Conservation (phyloP, 2,113 vertebrate species). For the Oryzias curvinotus region DNA sequence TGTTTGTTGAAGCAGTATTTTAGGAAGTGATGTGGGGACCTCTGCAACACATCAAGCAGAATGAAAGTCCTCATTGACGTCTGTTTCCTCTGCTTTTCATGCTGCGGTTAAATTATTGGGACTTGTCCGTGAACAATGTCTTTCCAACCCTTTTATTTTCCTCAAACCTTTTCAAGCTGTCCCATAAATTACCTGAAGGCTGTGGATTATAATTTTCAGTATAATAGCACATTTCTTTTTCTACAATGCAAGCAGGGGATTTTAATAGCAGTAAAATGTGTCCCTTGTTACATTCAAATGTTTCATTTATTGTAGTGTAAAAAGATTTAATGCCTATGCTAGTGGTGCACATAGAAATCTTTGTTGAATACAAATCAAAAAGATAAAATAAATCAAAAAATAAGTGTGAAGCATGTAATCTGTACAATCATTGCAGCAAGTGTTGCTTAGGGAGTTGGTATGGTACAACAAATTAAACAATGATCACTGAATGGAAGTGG, state of each 20-base stretch:
- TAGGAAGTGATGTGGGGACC: conserved; percentile 43
- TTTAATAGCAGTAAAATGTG: background rate
- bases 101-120: conserved; percentile 21
- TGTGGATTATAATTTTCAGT: background rate
- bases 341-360: too few relatives aligned
- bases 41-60: conserved; percentile 5
- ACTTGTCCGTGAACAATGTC: conserved; percentile 41
- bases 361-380: too few relatives aligned
- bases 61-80: conserved; percentile 34
- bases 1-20: conserved; percentile 52
- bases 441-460: too few relatives aligned
- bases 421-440: too few relatives aligned
- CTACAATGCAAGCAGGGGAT: background rate
- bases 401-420: too few relatives aligned
- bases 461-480: too few relatives aligned
- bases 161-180: background rate
- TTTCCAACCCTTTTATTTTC: background rate
- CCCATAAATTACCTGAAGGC: conserved; percentile 16
- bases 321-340: too few relatives aligned
- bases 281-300: too few relatives aligned
- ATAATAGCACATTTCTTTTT: background rate
- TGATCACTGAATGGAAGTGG: too few relatives aligned
- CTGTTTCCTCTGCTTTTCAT: conserved; percentile 43
- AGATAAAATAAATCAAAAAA: too few relatives aligned
- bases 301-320: too few relatives aligned